phyloP scores from a whole-genome alignment of 2,113 vertebrate species.

The Scytalopus superciliaris region DNA sequence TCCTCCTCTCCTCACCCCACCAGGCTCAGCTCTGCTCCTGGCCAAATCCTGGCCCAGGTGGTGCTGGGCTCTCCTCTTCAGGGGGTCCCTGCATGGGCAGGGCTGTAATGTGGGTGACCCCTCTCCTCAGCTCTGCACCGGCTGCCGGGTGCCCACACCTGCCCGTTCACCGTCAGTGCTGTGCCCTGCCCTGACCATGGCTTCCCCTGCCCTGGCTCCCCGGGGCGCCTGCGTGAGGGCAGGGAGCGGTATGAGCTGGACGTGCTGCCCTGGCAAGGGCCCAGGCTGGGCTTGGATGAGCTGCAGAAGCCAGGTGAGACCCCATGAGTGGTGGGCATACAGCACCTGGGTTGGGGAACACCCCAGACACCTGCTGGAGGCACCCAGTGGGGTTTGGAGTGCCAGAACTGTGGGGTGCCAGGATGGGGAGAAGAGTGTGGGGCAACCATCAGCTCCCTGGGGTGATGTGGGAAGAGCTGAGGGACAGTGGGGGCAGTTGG shows the following conservation, averaged over 20 bases:
- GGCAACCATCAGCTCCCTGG: not conserved
- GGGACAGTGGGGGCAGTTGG: rapidly evolving
- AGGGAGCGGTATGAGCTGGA: slow-evolving; percentile 64
- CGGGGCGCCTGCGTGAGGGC: slow-evolving; percentile 69
- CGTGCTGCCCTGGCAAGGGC: slow-evolving; percentile 31
- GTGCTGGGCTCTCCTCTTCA: not conserved
- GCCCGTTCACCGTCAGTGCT: slow-evolving; percentile 60
- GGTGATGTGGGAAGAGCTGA: rapidly evolving
- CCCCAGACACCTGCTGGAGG: not conserved
- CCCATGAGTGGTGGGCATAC: rapidly evolving
- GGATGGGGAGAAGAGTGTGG: not conserved
- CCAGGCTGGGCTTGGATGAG: slow-evolving; percentile 56
- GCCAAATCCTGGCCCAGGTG: not conserved
- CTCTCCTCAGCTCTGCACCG: slow-evolving; percentile 67
- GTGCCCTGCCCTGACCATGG: slow-evolving; percentile 71
- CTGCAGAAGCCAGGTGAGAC: slow-evolving; percentile 75
- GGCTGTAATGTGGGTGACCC: rapidly evolving
- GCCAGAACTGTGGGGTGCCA: not conserved
- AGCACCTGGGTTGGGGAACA: not conserved
- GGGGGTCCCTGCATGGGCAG: rapidly evolving
- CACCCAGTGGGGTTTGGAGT: not conserved
- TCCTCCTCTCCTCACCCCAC: not conserved
- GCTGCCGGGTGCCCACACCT: slow-evolving; percentile 65
- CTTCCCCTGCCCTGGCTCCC: slow-evolving; percentile 71
- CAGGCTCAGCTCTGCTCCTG: not conserved